Conservation (phyloP, 1,140 invertebrate species). For the Euwallacea fornicatus region DNA sequence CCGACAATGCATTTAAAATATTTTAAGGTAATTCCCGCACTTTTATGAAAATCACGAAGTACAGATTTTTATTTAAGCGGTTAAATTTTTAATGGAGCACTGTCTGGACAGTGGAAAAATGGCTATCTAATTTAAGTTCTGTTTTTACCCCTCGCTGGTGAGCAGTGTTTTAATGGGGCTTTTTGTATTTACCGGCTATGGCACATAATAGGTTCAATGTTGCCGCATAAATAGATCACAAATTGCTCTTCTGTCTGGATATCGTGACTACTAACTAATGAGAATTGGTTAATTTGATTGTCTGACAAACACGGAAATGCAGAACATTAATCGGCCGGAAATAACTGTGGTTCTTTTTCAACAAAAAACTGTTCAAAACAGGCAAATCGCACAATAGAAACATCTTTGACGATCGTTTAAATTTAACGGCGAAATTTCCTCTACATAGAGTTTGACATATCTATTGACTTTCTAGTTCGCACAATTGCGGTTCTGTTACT, state of each 20-base stretch:
- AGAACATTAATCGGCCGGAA: no score
- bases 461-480: conserved; percentile 13
- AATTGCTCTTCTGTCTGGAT: no score
- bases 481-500: conserved; percentile 14
- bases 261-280: no score
- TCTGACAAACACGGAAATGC: no score
- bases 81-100: conserved; percentile 24
- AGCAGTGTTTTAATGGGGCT: no score
- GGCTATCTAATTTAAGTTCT: conserved; percentile 4
- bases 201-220: no score
- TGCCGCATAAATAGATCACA: no score
- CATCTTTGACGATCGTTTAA: neutral
- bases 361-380: no score
- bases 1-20: conserved; percentile 32
- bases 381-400: no score
- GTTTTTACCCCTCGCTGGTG: conserved; percentile 4
- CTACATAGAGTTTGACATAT: conserved; percentile 10
- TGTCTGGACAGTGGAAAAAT: conserved; percentile 5
- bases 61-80: conserved; percentile 23
- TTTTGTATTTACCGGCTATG: no score
- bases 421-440: conserved; percentile 1
- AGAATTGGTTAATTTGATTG: no score
- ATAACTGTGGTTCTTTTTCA: no score
- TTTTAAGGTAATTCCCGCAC: conserved; percentile 32
- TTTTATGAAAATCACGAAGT: conserved; percentile 29